Conservation (phyloP, 1,140 invertebrate species). For the Macrobrachium nipponense region DNA sequence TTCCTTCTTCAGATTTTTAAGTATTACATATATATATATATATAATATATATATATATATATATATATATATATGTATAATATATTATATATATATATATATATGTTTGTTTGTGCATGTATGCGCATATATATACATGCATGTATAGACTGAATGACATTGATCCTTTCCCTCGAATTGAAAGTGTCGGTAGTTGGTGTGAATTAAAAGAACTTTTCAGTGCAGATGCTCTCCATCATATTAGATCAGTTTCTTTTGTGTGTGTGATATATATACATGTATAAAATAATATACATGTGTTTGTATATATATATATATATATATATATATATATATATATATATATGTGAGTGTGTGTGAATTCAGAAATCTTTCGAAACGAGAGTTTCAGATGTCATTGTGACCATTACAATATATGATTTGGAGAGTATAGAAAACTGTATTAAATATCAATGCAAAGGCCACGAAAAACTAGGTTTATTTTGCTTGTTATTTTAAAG, state of each 20-base stretch:
- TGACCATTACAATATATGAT: no score
- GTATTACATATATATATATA: background rate
- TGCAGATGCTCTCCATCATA: no score
- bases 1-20: background rate
- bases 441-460: no score
- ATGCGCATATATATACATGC: background rate
- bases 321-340: constrained; percentile 21
- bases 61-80: background rate
- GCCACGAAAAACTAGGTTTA: no score
- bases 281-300: background rate
- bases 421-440: no score
- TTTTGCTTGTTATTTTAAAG: no score
- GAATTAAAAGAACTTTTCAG: no score
- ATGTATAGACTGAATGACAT: background rate
- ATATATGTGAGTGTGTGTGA: background rate
- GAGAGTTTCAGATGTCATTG: no score
- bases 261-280: background rate
- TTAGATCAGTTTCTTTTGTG: background rate
- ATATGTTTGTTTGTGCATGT: background rate
- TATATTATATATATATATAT: constrained; percentile 13
- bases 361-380: no score
- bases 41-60: background rate
- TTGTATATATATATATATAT: constrained; percentile 12
- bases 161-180: no score
- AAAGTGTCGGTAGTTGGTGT: no score